A percentile compares a stretch with the other conserved stretches of the same genome.
Conservation (phyloP, 2,797 vertebrate species). For the Arnoldichthys spilopterus region DNA sequence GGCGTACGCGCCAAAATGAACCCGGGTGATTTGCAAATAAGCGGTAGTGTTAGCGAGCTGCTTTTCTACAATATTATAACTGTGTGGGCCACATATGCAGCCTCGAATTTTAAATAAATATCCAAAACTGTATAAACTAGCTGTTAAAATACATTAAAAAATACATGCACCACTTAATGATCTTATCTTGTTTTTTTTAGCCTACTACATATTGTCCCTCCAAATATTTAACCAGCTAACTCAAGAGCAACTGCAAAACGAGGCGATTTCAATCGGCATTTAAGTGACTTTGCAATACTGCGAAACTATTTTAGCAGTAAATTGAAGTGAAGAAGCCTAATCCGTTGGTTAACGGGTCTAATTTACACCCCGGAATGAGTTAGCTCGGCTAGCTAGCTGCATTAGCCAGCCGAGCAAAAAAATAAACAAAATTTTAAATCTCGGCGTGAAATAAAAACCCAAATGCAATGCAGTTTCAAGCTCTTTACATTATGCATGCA, state of each 20-base stretch:
- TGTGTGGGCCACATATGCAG: too few species aligned
- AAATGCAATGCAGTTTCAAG: too few species aligned
- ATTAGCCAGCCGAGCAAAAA: neutral
- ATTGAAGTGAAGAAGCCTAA: too few species aligned
- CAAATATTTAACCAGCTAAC: constrained; percentile 3
- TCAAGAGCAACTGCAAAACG: too few species aligned
- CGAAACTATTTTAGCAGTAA: too few species aligned
- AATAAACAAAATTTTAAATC: neutral
- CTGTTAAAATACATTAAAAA: neutral
- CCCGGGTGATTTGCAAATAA: constrained; percentile 34
- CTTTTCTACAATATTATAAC: neutral
- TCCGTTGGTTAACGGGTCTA: neutral
- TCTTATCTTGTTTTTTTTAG: neutral
- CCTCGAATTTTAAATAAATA: too few species aligned
- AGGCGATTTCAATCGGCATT: too few species aligned
- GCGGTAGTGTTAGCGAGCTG: neutral
- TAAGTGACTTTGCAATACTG: too few species aligned
- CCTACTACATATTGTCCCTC: neutral
- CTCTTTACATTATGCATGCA: too few species aligned
- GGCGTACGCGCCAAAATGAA: constrained; percentile 41
- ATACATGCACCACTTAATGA: neutral
- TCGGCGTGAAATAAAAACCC: neutral
- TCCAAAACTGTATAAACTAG: too few species aligned
- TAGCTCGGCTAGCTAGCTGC: neutral
- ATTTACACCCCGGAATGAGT: neutral